Conservation (phyloP, 2,888 invertebrate species). For the Zele albiditarsus region DNA sequence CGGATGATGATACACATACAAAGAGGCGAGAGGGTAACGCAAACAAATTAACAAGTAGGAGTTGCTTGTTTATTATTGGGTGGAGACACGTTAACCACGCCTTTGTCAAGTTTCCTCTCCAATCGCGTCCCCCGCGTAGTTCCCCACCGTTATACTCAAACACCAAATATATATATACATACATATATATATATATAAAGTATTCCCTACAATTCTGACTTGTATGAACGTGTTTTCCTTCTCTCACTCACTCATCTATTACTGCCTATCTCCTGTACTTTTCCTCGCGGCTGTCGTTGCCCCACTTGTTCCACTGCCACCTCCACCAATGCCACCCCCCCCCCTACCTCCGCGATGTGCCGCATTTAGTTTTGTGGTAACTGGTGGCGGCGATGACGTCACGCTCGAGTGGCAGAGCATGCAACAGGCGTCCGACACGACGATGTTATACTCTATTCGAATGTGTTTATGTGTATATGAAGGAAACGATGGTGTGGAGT, state of each 20-base stretch:
- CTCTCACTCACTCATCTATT: conserved; percentile 34
- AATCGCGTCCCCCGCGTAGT: conserved; percentile 60
- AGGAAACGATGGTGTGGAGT: too few relatives aligned
- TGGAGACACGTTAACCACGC: conserved; percentile 69
- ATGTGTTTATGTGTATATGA: neutral
- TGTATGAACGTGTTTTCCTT: conserved; percentile 34
- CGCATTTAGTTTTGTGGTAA: conserved; percentile 48
- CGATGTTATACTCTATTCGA: conserved; percentile 15
- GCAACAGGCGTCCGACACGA: conserved; percentile 69
- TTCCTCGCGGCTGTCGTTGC: conserved; percentile 12
- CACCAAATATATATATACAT: conserved; percentile 39
- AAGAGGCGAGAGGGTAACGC: conserved; percentile 58
- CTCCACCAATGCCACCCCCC: conserved; percentile 38
- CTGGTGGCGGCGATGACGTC: conserved; percentile 59
- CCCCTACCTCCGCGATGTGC: conserved; percentile 37
- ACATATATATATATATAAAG: conserved; percentile 24
- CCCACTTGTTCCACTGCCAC: conserved; percentile 28
- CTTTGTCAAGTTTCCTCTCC: conserved; percentile 69
- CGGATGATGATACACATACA: conserved; percentile 9
- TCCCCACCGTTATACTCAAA: conserved; percentile 49
- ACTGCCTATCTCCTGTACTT: neutral
- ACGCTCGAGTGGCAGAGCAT: conserved; percentile 59
- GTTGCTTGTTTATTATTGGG: conserved; percentile 71
- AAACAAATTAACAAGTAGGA: conserved; percentile 70
- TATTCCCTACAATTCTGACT: conserved; percentile 31